Conservation (phyloP, 2,888 invertebrate genomes). For the Xylocampa areola region DNA sequence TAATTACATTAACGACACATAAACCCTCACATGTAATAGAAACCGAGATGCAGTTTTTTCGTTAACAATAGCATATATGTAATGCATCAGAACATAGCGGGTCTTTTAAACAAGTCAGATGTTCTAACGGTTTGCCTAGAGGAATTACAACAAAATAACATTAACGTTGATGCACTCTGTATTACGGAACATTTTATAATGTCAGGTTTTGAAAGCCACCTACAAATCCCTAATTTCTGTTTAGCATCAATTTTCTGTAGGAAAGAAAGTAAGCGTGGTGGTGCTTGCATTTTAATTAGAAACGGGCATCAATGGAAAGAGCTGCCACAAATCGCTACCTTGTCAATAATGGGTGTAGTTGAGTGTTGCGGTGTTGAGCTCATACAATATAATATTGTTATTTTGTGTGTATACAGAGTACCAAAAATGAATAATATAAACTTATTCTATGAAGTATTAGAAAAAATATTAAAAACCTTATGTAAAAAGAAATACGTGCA, state of each 20-base stretch:
- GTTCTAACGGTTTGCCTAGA: slow-evolving; percentile 2
- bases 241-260: slow-evolving; percentile 1
- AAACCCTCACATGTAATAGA: not conserved
- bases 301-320: slow-evolving; percentile 6
- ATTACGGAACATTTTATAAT: slow-evolving; percentile 13
- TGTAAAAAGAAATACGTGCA: slow-evolving; percentile 1
- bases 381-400: not conserved
- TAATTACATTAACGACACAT: slow-evolving; percentile 1
- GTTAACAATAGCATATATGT: not conserved
- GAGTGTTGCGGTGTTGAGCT: slow-evolving; percentile 6
- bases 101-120: not conserved
- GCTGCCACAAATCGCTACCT: not conserved
- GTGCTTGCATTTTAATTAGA: slow-evolving; percentile 7
- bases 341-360: not conserved
- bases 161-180: no score
- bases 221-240: not conserved
- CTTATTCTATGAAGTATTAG: not conserved
- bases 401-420: slow-evolving; percentile 4
- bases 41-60: slow-evolving; percentile 9
- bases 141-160: slow-evolving; percentile 2
- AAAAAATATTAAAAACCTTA: not conserved
- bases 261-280: no score
- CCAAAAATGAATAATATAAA: slow-evolving; percentile 3
- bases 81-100: slow-evolving; percentile 4
- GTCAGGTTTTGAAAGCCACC: slow-evolving; percentile 1